Conservation (phyloP, 2,797 vertebrate genomes). For the Enteromius thamalakanensis region DNA sequence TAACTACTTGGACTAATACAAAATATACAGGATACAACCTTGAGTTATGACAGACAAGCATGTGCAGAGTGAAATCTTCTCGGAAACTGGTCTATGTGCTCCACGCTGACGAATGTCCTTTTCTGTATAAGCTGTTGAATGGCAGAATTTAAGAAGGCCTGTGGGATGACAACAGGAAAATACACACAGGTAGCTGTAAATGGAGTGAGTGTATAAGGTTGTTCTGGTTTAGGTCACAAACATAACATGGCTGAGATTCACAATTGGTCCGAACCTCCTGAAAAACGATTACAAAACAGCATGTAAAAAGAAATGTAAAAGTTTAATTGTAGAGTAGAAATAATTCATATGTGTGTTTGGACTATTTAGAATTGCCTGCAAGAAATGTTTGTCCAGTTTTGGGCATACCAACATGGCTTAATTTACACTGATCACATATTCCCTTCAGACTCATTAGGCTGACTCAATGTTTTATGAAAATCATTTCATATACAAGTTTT, state of each 20-base stretch:
- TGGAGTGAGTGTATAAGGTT: conserved; percentile 23
- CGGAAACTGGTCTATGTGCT: background rate
- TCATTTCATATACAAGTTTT: conserved; percentile 31
- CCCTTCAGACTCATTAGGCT: background rate
- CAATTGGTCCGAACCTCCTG: background rate
- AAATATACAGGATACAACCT: conserved; percentile 61
- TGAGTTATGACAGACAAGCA: conserved; percentile 32
- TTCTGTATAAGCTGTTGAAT: background rate
- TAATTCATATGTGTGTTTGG: background rate
- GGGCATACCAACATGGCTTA: background rate
- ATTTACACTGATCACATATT: conserved; percentile 9
- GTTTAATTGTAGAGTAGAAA: conserved; percentile 25
- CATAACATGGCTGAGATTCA: conserved; percentile 16
- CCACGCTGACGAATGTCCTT: conserved; percentile 15
- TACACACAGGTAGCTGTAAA: conserved; percentile 9
- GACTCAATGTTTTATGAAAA: conserved; percentile 36
- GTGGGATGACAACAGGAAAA: background rate
- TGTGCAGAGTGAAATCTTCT: conserved; percentile 34
- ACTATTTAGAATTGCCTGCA: conserved; percentile 4
- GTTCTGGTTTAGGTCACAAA: conserved; percentile 33
- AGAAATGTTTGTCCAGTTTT: conserved; percentile 5
- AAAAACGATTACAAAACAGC: background rate
- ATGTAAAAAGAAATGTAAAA: conserved; percentile 9
- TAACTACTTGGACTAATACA: conserved; percentile 62
- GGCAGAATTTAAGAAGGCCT: background rate